Evolutionary conservation across 2,797 vertebrate genomes (phyloP).

Genomic region (Rhinoraja longicauda): DNA sequence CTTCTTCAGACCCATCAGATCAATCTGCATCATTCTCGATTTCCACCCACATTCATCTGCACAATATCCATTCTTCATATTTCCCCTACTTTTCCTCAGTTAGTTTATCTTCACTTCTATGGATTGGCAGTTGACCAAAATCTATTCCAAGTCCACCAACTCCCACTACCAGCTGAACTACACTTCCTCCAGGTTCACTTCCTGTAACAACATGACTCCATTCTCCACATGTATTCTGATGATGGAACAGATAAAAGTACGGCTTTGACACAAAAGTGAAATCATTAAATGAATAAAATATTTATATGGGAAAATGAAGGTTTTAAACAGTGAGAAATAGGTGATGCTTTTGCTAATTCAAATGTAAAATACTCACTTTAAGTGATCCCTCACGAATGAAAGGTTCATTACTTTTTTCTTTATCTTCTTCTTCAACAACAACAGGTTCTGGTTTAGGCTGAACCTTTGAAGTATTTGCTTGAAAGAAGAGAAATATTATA

Average conservation of each 20-base stretch:
- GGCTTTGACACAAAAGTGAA: neutral
- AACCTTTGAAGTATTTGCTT: neutral
- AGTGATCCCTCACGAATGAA: slow-evolving; percentile 76
- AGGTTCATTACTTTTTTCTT: slow-evolving; percentile 43
- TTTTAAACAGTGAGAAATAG: neutral
- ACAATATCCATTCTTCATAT: no score
- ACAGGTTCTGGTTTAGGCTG: slow-evolving; percentile 10
- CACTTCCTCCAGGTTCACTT: no score
- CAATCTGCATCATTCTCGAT: no score
- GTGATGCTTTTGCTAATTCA: neutral
- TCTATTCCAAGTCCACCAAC: no score
- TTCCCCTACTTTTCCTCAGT: no score
- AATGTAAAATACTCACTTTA: slow-evolving; percentile 65
- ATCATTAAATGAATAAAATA: neutral
- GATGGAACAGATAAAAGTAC: neutral
- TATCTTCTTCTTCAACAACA: slow-evolving; percentile 40
- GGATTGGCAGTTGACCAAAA: no score
- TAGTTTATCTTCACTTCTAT: no score
- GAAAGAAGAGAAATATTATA: slow-evolving; percentile 37
- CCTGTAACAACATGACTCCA: no score
- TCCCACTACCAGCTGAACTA: no score
- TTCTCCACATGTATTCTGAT: no score
- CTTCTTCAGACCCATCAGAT: no score
- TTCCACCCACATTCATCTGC: no score
- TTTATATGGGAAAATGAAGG: neutral